These are phyloP conservation scores for Cotesia congregata DNA, from an alignment of 2,888 invertebrate genomes.

Conservation along the genomic window DNA sequence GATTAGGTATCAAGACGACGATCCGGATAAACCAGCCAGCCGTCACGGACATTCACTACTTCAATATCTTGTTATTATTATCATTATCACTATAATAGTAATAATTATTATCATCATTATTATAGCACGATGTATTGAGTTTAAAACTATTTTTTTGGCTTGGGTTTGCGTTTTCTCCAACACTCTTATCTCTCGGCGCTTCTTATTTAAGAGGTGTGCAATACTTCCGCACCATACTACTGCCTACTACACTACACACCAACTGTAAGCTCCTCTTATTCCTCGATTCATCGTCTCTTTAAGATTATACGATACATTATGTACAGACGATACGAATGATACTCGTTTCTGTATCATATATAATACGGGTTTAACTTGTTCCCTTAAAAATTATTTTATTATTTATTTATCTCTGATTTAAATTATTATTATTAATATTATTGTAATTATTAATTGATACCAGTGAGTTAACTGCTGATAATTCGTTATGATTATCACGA, in stretches of 20 bases:
- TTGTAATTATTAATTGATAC: constrained; percentile 46
- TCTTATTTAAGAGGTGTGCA: constrained; percentile 7
- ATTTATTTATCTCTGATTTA: neutral
- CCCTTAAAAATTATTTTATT: constrained; percentile 17
- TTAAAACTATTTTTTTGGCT: neutral
- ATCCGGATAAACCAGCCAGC: constrained; percentile 65
- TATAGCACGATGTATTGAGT: constrained; percentile 7
- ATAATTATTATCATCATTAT: constrained; percentile 14
- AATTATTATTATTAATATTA: constrained; percentile 19
- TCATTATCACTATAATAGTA: constrained; percentile 22
- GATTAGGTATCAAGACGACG: constrained; percentile 56
- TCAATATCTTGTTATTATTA: constrained; percentile 37
- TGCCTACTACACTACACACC: constrained; percentile 16
- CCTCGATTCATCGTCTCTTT: constrained; percentile 2
- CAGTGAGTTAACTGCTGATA: constrained; percentile 42
- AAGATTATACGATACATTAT: neutral
- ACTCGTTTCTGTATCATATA: constrained; percentile 6
- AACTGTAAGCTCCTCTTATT: neutral
- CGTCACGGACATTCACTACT: constrained; percentile 33
- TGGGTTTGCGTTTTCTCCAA: neutral
- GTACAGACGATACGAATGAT: constrained; percentile 8
- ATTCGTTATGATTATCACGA: constrained; percentile 36
- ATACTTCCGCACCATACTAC: constrained; percentile 10
- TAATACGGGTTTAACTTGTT: constrained; percentile 15
- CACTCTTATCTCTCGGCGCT: neutral